These are phyloP conservation scores for Formica exsecta DNA, from an alignment of 1,140 invertebrate genomes.

Conservation along the genomic window DNA sequence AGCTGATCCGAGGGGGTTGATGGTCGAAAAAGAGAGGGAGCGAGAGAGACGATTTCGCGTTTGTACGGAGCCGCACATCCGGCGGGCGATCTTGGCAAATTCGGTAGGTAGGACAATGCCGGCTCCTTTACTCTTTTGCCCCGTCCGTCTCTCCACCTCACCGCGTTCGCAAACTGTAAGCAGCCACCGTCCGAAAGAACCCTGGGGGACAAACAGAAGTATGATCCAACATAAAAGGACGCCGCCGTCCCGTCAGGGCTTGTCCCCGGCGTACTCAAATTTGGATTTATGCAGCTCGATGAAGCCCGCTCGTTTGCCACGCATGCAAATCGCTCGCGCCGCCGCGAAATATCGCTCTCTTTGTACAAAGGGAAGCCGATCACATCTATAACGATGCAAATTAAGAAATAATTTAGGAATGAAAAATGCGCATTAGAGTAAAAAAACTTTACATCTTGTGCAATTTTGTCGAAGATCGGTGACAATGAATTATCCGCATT, in stretches of 20 bases:
- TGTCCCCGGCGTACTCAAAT: constrained; percentile 72
- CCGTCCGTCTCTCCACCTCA: background rate
- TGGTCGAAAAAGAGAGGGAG: constrained; percentile 19
- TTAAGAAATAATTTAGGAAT: constrained; percentile 10
- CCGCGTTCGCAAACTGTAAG: constrained; percentile 36
- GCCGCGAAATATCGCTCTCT: constrained; percentile 30
- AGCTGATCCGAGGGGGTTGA: constrained; percentile 34
- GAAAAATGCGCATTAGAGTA: background rate
- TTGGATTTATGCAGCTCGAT: constrained; percentile 77
- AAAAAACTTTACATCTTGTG: background rate
- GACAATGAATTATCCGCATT: background rate
- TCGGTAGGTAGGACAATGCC: constrained; percentile 77
- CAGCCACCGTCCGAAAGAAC: constrained; percentile 67
- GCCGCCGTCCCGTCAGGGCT: constrained; percentile 62
- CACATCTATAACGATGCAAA: background rate
- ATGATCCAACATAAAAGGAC: constrained; percentile 80
- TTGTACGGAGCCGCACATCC: constrained; percentile 71
- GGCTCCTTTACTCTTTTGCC: constrained; percentile 67
- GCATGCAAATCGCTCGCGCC: constrained; percentile 71
- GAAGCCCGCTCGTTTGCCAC: constrained; percentile 75
- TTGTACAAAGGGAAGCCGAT: constrained; percentile 9
- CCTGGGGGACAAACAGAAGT: constrained; percentile 75
- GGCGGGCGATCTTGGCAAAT: constrained; percentile 71
- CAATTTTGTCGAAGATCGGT: background rate
- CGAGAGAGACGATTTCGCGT: constrained; percentile 59